phyloP scores from a whole-genome alignment of 2,888 invertebrate species.

The Volucella inflata region DNA sequence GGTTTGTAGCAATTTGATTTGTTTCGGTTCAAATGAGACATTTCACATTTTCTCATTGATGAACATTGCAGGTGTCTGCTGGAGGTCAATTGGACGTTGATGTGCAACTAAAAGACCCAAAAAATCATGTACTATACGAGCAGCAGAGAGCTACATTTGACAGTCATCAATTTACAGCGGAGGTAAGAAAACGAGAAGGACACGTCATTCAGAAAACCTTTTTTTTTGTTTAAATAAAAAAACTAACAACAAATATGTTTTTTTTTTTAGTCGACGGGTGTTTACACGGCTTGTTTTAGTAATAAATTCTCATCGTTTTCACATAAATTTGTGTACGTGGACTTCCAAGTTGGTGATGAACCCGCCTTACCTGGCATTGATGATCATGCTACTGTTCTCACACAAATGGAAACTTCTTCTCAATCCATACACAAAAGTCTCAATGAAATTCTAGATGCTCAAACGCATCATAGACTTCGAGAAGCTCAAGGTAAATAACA shows the following conservation, averaged over 20 bases:
- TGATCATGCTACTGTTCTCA: constrained; percentile 95
- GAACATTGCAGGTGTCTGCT: constrained; percentile 92
- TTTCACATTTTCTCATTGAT: constrained; percentile 46
- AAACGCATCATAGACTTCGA: constrained; percentile 97
- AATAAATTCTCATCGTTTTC: constrained; percentile 99
- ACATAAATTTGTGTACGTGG: constrained; percentile 99
- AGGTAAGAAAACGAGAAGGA: constrained; percentile 80
- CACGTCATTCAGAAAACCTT: constrained; percentile 23
- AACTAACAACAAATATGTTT: neutral
- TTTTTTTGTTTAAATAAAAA: too few species aligned
- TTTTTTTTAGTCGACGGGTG: constrained; percentile 85
- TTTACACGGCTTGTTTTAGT: constrained; percentile 96
- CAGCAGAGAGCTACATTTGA: constrained; percentile 98
- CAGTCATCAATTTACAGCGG: constrained; percentile 93
- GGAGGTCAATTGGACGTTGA: constrained; percentile 99
- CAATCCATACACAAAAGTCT: constrained; percentile 95
- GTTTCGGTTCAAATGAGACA: too few species aligned
- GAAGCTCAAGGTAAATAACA: constrained; percentile 90
- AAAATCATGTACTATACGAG: constrained; percentile 94
- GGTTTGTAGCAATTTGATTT: constrained; percentile 85
- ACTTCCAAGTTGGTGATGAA: constrained; percentile 97
- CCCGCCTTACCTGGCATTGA: constrained; percentile 91
- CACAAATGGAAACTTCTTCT: constrained; percentile 96
- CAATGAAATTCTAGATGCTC: constrained; percentile 95
- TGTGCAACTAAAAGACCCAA: constrained; percentile 94